Conservation (phyloP, 1,140 invertebrate species). For the Ceratitis capitata region DNA sequence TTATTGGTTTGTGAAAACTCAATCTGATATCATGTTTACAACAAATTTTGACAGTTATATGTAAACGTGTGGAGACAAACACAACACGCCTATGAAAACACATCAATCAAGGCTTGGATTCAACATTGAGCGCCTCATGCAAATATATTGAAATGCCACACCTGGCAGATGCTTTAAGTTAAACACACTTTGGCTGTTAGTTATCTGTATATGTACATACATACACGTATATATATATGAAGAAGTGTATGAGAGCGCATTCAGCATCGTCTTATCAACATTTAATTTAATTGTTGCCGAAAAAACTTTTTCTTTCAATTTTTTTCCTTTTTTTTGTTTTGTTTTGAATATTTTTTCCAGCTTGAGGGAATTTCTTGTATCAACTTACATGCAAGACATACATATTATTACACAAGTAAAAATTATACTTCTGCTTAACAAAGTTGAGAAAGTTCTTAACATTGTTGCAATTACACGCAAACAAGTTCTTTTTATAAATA, state of each 20-base stretch:
- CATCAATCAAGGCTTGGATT: background rate
- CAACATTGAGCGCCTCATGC: background rate
- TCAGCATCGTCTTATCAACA: too few species aligned
- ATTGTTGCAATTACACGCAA: background rate
- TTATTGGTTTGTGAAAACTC: background rate
- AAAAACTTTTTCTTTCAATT: background rate
- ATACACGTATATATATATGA: background rate
- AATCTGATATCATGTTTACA: background rate
- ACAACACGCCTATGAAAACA: background rate
- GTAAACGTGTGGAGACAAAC: background rate
- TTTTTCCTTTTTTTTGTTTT: too few species aligned
- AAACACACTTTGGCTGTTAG: too few species aligned
- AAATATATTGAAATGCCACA: background rate
- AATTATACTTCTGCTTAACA: too few species aligned
- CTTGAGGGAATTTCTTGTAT: background rate
- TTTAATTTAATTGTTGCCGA: background rate
- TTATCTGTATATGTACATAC: background rate
- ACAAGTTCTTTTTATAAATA: background rate
- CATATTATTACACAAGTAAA: too few species aligned
- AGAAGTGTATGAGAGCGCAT: background rate
- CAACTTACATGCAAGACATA: background rate
- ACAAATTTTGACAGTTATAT: background rate
- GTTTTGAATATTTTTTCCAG: background rate
- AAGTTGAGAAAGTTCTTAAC: background rate
- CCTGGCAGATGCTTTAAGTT: background rate